These are phyloP conservation scores for Vollenhovia emeryi DNA, from an alignment of 1,140 invertebrate genomes.

Conservation along the genomic window DNA sequence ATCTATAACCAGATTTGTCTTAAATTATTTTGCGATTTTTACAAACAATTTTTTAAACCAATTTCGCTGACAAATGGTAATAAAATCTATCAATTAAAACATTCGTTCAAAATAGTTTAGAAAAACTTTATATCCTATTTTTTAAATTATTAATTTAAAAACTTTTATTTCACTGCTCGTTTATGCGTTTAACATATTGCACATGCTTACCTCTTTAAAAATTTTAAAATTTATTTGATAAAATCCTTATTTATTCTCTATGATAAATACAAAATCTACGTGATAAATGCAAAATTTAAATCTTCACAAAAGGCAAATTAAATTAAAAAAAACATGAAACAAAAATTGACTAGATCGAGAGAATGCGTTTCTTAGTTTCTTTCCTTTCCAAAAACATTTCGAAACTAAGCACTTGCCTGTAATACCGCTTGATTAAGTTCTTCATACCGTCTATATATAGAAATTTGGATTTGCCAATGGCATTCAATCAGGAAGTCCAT, in stretches of 20 bases:
- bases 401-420: neutral
- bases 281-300: too few species aligned
- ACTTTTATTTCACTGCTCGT: neutral
- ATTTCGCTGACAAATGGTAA: neutral
- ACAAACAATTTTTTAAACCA: neutral
- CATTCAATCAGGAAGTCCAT: neutral
- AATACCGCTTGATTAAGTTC: slow-evolving; percentile 1
- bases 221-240: neutral
- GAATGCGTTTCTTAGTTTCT: neutral
- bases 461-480: neutral
- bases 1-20: neutral
- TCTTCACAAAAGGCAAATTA: neutral
- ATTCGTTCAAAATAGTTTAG: neutral
- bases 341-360: neutral
- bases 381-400: neutral
- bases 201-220: neutral
- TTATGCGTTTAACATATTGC: neutral
- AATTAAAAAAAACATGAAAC: too few species aligned
- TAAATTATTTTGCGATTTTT: neutral
- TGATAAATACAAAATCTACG: neutral
- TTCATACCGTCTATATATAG: neutral
- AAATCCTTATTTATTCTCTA: neutral
- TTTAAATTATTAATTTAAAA: neutral
- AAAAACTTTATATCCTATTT: neutral
- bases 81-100: neutral